Evolutionary conservation across 2,888 invertebrate genomes (phyloP), one percentile per base, ranked within the genome.

Genomic region (Oscheius sp.): DNA sequence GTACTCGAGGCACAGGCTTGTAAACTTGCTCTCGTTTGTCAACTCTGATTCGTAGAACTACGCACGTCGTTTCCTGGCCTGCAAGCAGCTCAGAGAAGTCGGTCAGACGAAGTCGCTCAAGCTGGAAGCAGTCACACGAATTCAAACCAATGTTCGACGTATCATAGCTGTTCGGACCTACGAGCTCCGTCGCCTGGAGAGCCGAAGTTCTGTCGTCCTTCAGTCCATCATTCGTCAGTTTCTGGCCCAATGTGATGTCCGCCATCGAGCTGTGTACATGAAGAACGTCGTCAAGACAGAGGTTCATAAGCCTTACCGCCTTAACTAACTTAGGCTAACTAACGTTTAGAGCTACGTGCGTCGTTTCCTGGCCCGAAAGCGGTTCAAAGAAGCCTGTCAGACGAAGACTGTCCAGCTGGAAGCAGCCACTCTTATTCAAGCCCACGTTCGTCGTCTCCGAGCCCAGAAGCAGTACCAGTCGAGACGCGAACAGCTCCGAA

Each of bases 341-440:
- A 21, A 21, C 21, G 21, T 21, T 21, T 21, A 21, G 21, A 58
- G 29, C 29, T 58, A 11, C 29, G 29, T 58, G 11, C 51, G 66
- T 33, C 51, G 51, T 1, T 70, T 70, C 58, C 11, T 70, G 21
- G 70, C 70, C 29, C 37, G 42, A 37, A 70, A n/a, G 58, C n/a
- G 10, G n/a, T 21, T 57, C 7, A 21, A 21, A 33, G 29, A 21
- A 21, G 29, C 21, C 47, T 70, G 1, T n/a, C 70, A 50, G 55
- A 65, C 2, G 65, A 65, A 35, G 10, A 37, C 48, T 29, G 57
- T 13, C 29, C 57, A 21, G 21, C 42, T 21, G 11, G 47, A n/a
- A 70, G 57, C 58, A 47, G 70, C 47, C 70, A 70, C 3, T 29
- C 13, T n/a, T 13, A 7, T 29, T 4, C n/a, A 53, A 53, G 11